Evolutionary conservation across 2,888 invertebrate genomes (phyloP), one percentile per base, ranked within the genome.

Genomic region (Parnassius smintheus): DNA sequence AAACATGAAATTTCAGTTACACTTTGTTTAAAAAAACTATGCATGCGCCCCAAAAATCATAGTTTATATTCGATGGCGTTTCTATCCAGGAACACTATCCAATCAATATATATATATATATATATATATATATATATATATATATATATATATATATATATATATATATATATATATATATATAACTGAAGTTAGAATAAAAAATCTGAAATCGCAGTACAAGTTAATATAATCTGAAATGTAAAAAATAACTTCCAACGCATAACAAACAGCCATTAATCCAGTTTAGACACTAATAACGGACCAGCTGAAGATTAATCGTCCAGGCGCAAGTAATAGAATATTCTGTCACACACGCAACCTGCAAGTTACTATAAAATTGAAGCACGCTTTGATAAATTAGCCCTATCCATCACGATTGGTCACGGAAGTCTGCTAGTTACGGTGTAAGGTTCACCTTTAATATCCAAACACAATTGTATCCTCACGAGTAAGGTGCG

Each of bases 341-440:
- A 90, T 89, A 88, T 86, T 85, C 85, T 85, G 87, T 89, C 86
- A 85, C 85, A 86, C 87, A 88, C 85, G 87, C 86, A 85, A 87
- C 85, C 83, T 83, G 81, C 82, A 75, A 78, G 83, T 84, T 85
- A 84, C 85, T 88, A 86, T 87, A 86, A 88, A 90, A 89, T 88
- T 89, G 88, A 88, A 85, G 84, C 83, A 78, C 72, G 75, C 73
- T 82, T 83, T 89, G 88, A 91, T 90, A 88, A 87, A 91, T 90
- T 85, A 85, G 83, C 76, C 81, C 83, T 87, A 90, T 91, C 83
- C 85, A 85, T 90, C 90, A 89, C 83, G 80, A 91, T 91, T 91
- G 86, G 90, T 87, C 87, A 88, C 87, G 90, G 90, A 87, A 88
- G 71, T 64, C 57, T 50, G 67, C 64, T 69, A 67, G 67, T 56